Percentiles rank a stretch among this genome's conserved stretches.
phyloP scores from a whole-genome alignment of 1,140 invertebrate species.

The Schlechtendalia chinensis region DNA sequence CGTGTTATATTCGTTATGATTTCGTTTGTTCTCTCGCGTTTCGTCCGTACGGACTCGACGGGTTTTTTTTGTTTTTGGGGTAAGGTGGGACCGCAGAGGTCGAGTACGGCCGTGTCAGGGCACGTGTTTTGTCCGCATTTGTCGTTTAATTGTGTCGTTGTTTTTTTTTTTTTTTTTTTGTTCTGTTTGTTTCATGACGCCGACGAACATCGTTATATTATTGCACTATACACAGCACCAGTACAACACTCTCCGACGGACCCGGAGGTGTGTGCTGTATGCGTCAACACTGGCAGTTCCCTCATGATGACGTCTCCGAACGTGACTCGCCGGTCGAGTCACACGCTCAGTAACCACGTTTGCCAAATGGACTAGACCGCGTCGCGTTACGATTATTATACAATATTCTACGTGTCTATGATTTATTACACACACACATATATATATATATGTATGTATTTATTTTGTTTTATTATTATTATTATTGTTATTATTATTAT shows the following conservation, averaged over 20 bases:
- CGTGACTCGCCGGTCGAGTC: conserved; percentile 48
- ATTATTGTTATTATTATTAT: not conserved
- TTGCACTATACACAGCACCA: conserved; percentile 30
- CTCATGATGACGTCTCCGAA: conserved; percentile 49
- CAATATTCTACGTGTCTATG: not conserved
- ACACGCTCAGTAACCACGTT: conserved; percentile 48
- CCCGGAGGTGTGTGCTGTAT: conserved; percentile 49
- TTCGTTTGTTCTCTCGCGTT: too few species aligned
- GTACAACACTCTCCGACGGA: conserved; percentile 49
- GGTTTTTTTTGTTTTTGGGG: too few species aligned
- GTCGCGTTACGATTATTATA: conserved; percentile 3
- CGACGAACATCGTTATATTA: too few species aligned
- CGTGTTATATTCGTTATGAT: too few species aligned
- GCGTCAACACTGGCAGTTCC: conserved; percentile 50
- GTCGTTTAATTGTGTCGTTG: too few species aligned
- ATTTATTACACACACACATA: too few species aligned
- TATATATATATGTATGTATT: too few species aligned
- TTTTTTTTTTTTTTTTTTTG: not conserved
- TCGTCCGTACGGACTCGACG: too few species aligned
- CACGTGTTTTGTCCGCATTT: too few species aligned
- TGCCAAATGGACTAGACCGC: conserved; percentile 43
- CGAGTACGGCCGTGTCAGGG: too few species aligned
- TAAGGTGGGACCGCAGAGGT: too few species aligned
- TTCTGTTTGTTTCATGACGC: conserved; percentile 28
- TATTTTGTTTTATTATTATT: not conserved